Evolutionary conservation across 2,113 vertebrate species (phyloP), one percentile per base, ranked within the genome.

Genomic region (Pelmatolapia mariae): DNA sequence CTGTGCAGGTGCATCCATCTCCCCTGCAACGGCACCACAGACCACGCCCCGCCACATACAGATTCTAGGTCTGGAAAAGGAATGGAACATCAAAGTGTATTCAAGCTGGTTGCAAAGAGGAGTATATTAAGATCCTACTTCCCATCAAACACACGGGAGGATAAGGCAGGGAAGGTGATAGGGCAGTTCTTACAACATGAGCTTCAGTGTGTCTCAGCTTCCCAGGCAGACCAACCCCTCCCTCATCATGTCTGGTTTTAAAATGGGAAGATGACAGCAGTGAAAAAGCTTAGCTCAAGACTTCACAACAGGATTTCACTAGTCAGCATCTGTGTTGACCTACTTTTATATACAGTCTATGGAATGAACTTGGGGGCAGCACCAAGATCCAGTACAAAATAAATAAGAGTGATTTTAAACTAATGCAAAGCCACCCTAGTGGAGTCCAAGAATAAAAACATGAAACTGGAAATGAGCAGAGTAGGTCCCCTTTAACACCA

Each of bases 31-130:
- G 16, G 57, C 16, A 61, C 57, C 57, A 33, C 16, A 61, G 2
- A 61, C 57, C 57, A 33, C 16, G 0, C 57, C 29, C 16, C 0
- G 0, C 29, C 29, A 61, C 0, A 19, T 10, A 33, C 40, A 45
- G 22, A 43, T 43, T 43, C 38, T 43, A 43, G 40, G 4, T 45
- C 40, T 73, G 68, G 38, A 71, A 43, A 43, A 43, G 2, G n/a
- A 71, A 71, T 4, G 10, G 10, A 29, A 0, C 56, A 1, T 56
- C 53, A 56, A 56, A 56, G n/a, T 7, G 11, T 59, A 15, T 0
- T 61, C 57, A 31, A 31, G 57, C 57, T 61, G 29, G 16, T 33
- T 33, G 57, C 29, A 61, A 61, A 61, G 0, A 19, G 29, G 57
- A 61, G 1, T 61, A 19, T 61, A 61, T 33, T 61, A 61, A 61